Conservation (phyloP, 2,888 invertebrate species). For the Acanthosoma haemorrhoidale region DNA sequence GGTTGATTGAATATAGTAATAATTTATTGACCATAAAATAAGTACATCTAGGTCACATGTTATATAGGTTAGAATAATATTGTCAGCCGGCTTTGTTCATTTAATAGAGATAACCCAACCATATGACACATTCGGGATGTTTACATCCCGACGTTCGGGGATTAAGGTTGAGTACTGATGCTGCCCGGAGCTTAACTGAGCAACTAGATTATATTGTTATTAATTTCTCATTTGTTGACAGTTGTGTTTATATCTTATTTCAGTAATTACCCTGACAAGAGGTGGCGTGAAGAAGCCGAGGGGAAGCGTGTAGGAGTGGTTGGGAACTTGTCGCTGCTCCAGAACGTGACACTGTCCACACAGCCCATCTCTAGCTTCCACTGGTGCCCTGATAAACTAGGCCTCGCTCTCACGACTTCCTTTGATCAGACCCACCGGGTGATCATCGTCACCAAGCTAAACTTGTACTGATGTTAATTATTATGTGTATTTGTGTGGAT, state of each 20-base stretch:
- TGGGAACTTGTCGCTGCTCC: constrained; percentile 68
- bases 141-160: too few species aligned
- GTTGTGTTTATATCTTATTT: background rate
- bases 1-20: too few species aligned
- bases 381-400: constrained; percentile 87
- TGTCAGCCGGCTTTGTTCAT: too few species aligned
- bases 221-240: background rate
- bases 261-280: constrained; percentile 73
- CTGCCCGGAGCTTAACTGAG: too few species aligned
- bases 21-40: too few species aligned
- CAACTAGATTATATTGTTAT: background rate
- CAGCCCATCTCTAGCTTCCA: constrained; percentile 87
- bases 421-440: constrained; percentile 88
- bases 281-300: constrained; percentile 64
- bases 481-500: too few species aligned
- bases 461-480: constrained; percentile 62
- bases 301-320: constrained; percentile 68
- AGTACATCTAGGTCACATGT: too few species aligned
- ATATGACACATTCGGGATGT: too few species aligned
- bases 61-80: too few species aligned
- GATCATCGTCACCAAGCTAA: constrained; percentile 81
- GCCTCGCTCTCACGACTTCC: constrained; percentile 79
- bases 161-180: too few species aligned
- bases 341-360: constrained; percentile 72
- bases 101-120: too few species aligned